Evolutionary conservation across 2,113 vertebrate genomes (phyloP), one percentile per base, ranked within the genome.

Genomic region (Micronisus gabar): DNA sequence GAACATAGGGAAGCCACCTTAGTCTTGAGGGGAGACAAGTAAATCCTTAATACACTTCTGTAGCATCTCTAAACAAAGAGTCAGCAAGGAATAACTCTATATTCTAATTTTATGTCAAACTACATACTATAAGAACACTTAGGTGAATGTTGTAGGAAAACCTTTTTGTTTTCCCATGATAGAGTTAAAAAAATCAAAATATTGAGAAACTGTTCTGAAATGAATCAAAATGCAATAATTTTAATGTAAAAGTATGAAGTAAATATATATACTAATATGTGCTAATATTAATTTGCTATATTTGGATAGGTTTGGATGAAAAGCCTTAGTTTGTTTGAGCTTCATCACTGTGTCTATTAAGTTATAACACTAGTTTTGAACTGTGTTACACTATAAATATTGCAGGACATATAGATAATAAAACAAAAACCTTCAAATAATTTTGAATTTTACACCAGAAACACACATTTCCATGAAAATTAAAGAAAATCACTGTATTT

Each of bases 111-210:
- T 81, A 17, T 19, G 11, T 18, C 62, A 41, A 56, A 74, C 13
- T 63, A 27, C 12, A 23, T 58, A 20, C 11, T 68, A 15, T 41
- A 8, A 81, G n/a, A 81, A 81, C 26, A 48, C 18, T 26, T 25
- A 27, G n/a, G 29, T 36, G 8, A 80, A 47, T 50, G 55, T 15
- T 67, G 7, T 36, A 71, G 16, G 15, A 66, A 83, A 58, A 48
- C 0, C 2, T 22, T 62, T 88, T 63, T 43, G 0, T 0, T 75
- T 55, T 34, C 25, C 12, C 29, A 10, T 38, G 3, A 40, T 4
- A 36, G 23, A 72, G 2, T 14, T 48, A 43, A 79, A 86, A 86
- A 86, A 71, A 36, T 30, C 6, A 81, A 59, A 71, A 43, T 43
- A 58, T 16, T 65, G 25, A 55, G 18, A 70, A 74, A 56, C 3